These are phyloP conservation scores for Drosophila sucinea DNA, from an alignment of 1,140 invertebrate species.

Conservation along the genomic window DNA sequence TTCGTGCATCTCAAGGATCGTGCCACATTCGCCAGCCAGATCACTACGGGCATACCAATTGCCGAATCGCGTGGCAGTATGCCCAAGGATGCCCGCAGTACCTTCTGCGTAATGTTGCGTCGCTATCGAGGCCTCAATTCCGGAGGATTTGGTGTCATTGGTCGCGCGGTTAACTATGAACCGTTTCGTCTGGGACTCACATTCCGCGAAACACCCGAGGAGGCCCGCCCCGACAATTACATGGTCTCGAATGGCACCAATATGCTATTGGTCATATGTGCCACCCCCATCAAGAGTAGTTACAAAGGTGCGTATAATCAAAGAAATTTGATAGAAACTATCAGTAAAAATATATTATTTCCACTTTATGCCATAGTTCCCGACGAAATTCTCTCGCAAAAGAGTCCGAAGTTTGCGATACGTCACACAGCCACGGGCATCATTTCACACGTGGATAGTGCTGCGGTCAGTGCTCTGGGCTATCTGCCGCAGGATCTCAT, in stretches of 20 bases:
- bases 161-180: slow-evolving; percentile 86
- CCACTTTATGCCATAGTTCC: slow-evolving; percentile 83
- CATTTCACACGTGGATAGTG: slow-evolving; percentile 90
- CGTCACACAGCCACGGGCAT: slow-evolving; percentile 89
- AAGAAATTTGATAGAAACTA: no score
- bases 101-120: slow-evolving; percentile 82
- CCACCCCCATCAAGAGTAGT: slow-evolving; percentile 88
- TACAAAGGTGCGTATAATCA: slow-evolving; percentile 88
- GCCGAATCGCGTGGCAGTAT: slow-evolving; percentile 81
- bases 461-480: slow-evolving; percentile 92
- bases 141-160: slow-evolving; percentile 86
- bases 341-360: not conserved
- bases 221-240: slow-evolving; percentile 72
- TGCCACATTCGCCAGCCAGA: slow-evolving; percentile 86
- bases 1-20: slow-evolving; percentile 92
- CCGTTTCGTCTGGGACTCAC: slow-evolving; percentile 90
- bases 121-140: slow-evolving; percentile 84
- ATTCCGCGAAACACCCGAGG: slow-evolving; percentile 86
- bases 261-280: slow-evolving; percentile 89
- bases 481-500: slow-evolving; percentile 95
- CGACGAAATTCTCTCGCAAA: slow-evolving; percentile 85
- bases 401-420: slow-evolving; percentile 88
- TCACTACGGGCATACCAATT: slow-evolving; percentile 85
- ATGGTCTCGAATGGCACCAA: slow-evolving; percentile 75
- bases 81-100: slow-evolving; percentile 65